These are phyloP conservation scores for Zelostemma sp. DNA, from an alignment of 1,140 invertebrate genomes.

Conservation along the genomic window DNA sequence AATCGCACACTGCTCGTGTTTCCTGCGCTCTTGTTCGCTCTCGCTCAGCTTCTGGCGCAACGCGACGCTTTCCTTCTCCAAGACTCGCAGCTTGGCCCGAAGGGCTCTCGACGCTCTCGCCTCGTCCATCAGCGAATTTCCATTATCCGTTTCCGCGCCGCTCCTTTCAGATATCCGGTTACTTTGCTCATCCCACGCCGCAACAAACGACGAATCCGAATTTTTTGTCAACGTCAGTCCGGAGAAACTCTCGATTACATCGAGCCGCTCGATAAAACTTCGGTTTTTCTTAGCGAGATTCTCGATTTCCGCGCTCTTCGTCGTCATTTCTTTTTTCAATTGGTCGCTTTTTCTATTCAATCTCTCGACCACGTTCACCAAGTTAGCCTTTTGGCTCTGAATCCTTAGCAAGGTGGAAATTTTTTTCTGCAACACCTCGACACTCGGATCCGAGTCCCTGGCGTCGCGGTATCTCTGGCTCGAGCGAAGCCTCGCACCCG, in stretches of 20 bases:
- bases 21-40: conserved; percentile 8
- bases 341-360: background rate
- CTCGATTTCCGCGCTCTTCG: background rate
- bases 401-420: background rate
- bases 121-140: conserved; percentile 4
- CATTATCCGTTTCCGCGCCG: background rate
- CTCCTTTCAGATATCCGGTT: conserved; percentile 3
- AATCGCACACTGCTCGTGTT: background rate
- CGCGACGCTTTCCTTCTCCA: background rate
- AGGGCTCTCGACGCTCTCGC: background rate
- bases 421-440: background rate
- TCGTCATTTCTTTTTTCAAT: background rate
- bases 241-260: background rate
- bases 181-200: background rate
- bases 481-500: background rate
- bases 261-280: background rate
- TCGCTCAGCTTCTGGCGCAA: conserved; percentile 6
- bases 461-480: background rate
- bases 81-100: background rate
- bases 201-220: conserved; percentile 2
- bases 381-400: background rate
- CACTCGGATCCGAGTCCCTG: background rate
- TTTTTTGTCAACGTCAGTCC: conserved; percentile 3
- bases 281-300: conserved; percentile 1
- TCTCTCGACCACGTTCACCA: background rate